A percentile compares a stretch with the other conserved stretches of the same genome.
phyloP scores from a whole-genome alignment of 35 echinoderm and acorn worm genomes.

The Ptychodera flava region DNA sequence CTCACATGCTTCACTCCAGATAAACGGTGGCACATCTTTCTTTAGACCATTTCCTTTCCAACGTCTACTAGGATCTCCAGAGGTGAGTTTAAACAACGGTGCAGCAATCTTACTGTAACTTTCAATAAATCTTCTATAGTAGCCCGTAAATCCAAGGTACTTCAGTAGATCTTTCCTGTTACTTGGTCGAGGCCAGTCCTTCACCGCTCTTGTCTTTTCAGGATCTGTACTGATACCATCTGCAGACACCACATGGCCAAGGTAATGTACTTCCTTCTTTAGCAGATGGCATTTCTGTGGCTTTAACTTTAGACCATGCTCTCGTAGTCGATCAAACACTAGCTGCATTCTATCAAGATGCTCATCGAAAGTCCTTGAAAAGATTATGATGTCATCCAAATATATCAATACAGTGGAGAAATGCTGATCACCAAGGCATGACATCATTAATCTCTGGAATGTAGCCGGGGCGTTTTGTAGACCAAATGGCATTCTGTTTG shows the following conservation, averaged over 20 bases:
- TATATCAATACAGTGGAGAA: slow-evolving; percentile 10
- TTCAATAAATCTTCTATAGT: slow-evolving; percentile 35
- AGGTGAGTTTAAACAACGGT: slow-evolving; percentile 32
- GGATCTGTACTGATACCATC: slow-evolving; percentile 27
- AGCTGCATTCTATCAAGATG: slow-evolving; percentile 10
- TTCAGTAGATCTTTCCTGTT: slow-evolving; percentile 45
- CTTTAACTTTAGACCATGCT: slow-evolving; percentile 41
- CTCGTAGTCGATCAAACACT: slow-evolving; percentile 24
- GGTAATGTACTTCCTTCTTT: slow-evolving; percentile 18
- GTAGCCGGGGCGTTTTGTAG: slow-evolving; percentile 30
- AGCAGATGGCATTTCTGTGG: slow-evolving; percentile 25
- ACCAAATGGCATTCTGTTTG: slow-evolving; percentile 36
- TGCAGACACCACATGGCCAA: slow-evolving; percentile 26
- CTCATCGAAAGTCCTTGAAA: slow-evolving; percentile 30
- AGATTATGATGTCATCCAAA: slow-evolving; percentile 26
- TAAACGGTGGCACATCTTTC: no score
- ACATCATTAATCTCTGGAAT: slow-evolving; percentile 16
- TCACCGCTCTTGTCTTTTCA: slow-evolving; percentile 12
- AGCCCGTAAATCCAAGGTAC: slow-evolving; percentile 41
- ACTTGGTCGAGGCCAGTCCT: slow-evolving; percentile 22
- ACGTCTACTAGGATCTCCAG: no score
- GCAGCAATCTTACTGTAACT: slow-evolving; percentile 40
- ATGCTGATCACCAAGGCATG: slow-evolving; percentile 29
- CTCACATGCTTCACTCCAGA: no score
- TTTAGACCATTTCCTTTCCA: no score